These are phyloP conservation scores for Damaliscus lunatus DNA, from an alignment of 2,113 vertebrate species.

Conservation along the genomic window DNA sequence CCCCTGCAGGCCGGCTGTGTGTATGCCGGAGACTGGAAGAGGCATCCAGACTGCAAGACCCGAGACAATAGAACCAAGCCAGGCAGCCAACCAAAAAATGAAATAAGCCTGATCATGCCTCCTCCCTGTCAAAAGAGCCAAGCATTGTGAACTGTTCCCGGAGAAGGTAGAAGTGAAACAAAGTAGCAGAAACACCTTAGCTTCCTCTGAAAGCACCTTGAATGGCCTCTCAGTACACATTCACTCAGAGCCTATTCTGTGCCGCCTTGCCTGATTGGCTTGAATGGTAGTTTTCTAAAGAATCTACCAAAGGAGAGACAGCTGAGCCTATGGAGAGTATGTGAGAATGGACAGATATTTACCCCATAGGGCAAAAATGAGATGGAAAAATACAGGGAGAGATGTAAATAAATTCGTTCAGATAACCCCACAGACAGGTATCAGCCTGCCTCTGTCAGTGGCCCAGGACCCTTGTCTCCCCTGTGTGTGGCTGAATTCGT, in stretches of 20 bases:
- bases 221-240: background rate
- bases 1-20: slow-evolving; percentile 61
- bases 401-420: background rate
- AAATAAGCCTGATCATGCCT: background rate
- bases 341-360: background rate
- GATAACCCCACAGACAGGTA: background rate
- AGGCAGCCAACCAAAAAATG: background rate
- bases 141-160: background rate
- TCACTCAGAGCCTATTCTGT: background rate
- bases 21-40: background rate
- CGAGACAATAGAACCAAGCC: background rate
- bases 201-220: slow-evolving; percentile 16
- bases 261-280: background rate
- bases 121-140: background rate
- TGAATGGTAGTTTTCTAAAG: background rate
- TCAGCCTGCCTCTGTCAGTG: background rate
- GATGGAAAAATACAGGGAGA: background rate
- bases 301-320: background rate
- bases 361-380: background rate
- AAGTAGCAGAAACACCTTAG: background rate
- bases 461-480: background rate
- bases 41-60: background rate
- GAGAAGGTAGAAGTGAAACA: background rate
- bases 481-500: background rate
- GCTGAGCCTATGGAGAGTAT: background rate